phyloP scores from a whole-genome alignment of 2,797 vertebrate genomes.

The Halcyon chelicuti region DNA sequence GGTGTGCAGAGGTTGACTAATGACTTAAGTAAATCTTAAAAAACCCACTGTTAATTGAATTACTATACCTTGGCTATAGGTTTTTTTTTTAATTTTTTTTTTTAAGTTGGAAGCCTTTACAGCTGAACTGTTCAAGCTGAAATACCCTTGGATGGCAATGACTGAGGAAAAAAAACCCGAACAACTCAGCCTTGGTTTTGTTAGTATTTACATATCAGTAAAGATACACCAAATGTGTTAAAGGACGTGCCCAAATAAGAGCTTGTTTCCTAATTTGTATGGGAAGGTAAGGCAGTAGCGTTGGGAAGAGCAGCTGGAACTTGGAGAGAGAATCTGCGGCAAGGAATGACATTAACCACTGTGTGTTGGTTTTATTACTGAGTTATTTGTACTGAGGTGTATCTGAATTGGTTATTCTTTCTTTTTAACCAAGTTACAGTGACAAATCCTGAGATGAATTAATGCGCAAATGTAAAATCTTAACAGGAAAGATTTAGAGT shows the following conservation, averaged over 20 bases:
- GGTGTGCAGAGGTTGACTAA: not conserved
- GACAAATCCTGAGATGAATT: not conserved
- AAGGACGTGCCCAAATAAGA: not conserved
- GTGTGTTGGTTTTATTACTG: not conserved
- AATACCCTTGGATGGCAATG: not conserved
- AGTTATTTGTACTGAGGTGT: not conserved
- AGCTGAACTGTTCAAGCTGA: not conserved
- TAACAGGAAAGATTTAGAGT: not conserved
- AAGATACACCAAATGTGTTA: not conserved
- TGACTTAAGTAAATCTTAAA: not conserved
- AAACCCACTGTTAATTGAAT: not conserved
- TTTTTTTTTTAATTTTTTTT: no score
- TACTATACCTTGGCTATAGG: not conserved
- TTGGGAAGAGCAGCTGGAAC: not conserved
- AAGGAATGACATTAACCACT: not conserved
- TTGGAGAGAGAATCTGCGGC: not conserved
- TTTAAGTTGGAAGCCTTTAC: not conserved
- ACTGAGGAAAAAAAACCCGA: not conserved
- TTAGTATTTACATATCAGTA: not conserved
- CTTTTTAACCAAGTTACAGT: not conserved
- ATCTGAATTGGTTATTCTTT: not conserved
- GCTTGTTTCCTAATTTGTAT: not conserved
- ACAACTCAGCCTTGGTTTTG: not conserved
- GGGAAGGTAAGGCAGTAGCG: not conserved
- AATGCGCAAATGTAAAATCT: not conserved